These are phyloP conservation scores for Himalopsyche kuldschensis DNA, from an alignment of 2,888 invertebrate genomes.

Conservation along the genomic window DNA sequence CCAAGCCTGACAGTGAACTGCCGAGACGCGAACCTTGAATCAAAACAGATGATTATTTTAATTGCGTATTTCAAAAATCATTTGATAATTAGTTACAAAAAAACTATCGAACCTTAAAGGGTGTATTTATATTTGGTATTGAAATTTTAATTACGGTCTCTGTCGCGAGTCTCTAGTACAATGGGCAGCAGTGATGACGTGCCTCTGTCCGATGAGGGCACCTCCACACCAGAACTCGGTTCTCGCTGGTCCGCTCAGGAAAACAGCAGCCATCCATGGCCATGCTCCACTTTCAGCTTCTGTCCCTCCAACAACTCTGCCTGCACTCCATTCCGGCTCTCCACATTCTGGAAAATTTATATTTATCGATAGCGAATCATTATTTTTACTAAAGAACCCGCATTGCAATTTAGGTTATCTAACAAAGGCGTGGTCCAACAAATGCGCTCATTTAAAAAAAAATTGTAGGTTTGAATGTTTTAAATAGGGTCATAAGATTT, in stretches of 20 bases:
- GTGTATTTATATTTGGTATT: no score
- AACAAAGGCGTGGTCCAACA: neutral
- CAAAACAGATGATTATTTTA: no score
- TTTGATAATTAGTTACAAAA: neutral
- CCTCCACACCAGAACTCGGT: conserved; percentile 95
- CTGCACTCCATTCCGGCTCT: conserved; percentile 78
- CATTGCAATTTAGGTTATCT: neutral
- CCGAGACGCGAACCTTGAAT: conserved; percentile 76
- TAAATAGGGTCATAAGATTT: neutral
- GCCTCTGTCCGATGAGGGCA: conserved; percentile 76
- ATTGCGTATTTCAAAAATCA: no score
- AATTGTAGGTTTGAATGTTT: neutral
- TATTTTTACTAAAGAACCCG: neutral
- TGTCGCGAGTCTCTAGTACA: conserved; percentile 89
- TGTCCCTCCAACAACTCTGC: conserved; percentile 89
- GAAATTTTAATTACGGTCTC: conserved; percentile 64
- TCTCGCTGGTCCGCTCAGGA: conserved; percentile 79
- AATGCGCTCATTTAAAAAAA: neutral
- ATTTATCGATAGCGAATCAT: no score
- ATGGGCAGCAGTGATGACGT: conserved; percentile 89
- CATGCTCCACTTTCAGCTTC: conserved; percentile 83
- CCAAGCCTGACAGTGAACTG: conserved; percentile 89
- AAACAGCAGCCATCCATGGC: conserved; percentile 97
- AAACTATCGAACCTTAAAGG: neutral
- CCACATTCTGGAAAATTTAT: conserved; percentile 68